Conservation (phyloP, 2,888 invertebrate species). For the Drosophila pseudotalamancana region DNA sequence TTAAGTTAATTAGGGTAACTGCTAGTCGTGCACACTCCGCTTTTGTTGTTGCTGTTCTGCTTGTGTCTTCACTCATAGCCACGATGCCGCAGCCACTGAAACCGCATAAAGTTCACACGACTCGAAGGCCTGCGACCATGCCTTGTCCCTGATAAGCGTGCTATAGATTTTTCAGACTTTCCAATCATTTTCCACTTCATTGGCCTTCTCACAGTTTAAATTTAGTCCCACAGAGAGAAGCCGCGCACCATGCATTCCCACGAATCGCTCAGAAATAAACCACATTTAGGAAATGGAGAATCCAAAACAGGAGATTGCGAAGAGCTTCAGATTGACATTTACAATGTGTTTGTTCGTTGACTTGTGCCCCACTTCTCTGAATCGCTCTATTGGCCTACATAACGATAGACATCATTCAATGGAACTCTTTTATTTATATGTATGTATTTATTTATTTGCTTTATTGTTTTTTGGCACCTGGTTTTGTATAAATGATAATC, state of each 20-base stretch:
- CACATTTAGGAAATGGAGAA: background rate
- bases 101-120: conserved; percentile 47
- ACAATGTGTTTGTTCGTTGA: background rate
- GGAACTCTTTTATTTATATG: too few relatives aligned
- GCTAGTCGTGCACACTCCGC: background rate
- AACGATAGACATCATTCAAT: background rate
- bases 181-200: conserved; percentile 70
- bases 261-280: conserved; percentile 23
- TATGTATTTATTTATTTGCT: background rate
- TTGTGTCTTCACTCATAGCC: background rate
- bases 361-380: conserved; percentile 12
- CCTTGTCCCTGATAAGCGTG: conserved; percentile 65
- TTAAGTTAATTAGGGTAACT: conserved; percentile 9
- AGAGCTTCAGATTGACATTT: conserved; percentile 4
- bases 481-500: background rate
- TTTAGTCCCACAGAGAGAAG: conserved; percentile 56
- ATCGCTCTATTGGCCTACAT: background rate
- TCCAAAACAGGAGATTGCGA: conserved; percentile 8
- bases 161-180: conserved; percentile 62
- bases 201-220: conserved; percentile 64
- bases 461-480: background rate
- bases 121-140: conserved; percentile 50
- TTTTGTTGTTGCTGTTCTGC: background rate
- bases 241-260: conserved; percentile 30
- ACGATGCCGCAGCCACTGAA: conserved; percentile 5